Base-by-base conservation (phyloP, 2,888 invertebrate species). In the Agelastica alni region DNA sequence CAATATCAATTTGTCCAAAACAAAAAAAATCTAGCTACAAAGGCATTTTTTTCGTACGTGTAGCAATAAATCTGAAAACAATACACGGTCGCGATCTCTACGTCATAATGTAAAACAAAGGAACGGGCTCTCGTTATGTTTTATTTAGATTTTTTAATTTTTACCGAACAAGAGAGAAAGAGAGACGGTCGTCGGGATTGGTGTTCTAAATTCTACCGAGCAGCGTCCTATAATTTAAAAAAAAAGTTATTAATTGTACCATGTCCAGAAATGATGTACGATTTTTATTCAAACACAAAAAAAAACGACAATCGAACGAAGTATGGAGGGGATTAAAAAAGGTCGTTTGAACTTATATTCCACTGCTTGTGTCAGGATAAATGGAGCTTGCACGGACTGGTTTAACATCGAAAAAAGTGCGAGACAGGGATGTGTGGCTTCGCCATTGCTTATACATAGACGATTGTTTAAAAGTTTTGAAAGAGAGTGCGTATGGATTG, bases 101-200 rank as follows among this genome's bases (percentile, higher is more conserved):
- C 68, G 69, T 70, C 68, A 68, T 67, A 45, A 71, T 68, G 65
- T n/a, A 69, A 69, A 70, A 70, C 68, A 71, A 72, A 72, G 64
- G 70, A 65, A 69, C 64, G 47, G 62, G 66, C n/a, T n/a, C 68
- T 70, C 70, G 73, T 74, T 72, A 71, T 69, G 72, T 71, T 73
- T 72, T 73, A 73, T 75, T 75, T 72, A 71, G 71, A 72, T 71
- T 73, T 73, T 34, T 74, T 72, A 73, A 71, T 73, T 72, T 71
- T 66, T 63, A 59, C 58, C 66, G 64, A 65, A 69, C 68, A 67
- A 70, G 68, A 62, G 69, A 67, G 60, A n/a, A n/a, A n/a, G n/a
- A n/a, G n/a, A n/a, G n/a, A n/a, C n/a, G n/a, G n/a, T n/a, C n/a
- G n/a, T n/a, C 61, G 60, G 64, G 62, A 65, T 68, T 64, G 68